Percentiles rank a stretch among this genome's conserved stretches.
These are phyloP conservation scores for Ethmia dodecea DNA, from an alignment of 2,888 invertebrate species.

Conservation along the genomic window DNA sequence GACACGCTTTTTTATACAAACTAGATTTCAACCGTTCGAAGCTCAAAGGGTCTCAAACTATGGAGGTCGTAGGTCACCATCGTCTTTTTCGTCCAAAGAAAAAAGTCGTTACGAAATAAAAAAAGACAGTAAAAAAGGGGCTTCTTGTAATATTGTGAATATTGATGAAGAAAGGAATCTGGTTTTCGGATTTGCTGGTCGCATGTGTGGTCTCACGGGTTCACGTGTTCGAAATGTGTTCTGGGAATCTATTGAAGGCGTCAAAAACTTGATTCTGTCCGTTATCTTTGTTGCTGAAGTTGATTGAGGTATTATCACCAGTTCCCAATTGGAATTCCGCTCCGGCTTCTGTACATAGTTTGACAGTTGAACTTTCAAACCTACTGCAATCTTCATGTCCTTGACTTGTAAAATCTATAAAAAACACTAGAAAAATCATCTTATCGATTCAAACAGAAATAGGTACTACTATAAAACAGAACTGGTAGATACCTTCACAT, in stretches of 20 bases:
- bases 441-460: too few species aligned
- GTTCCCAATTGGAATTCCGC: too few species aligned
- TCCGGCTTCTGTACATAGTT: too few species aligned
- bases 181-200: slow-evolving; percentile 59
- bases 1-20: slow-evolving; percentile 69
- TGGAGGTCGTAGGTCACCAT: slow-evolving; percentile 68
- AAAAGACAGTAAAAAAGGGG: slow-evolving; percentile 67
- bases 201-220: slow-evolving; percentile 70
- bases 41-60: slow-evolving; percentile 47
- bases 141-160: slow-evolving; percentile 75
- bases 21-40: slow-evolving; percentile 61
- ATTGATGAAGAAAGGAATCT: slow-evolving; percentile 76
- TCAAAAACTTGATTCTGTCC: slow-evolving; percentile 46
- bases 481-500: too few species aligned
- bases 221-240: slow-evolving; percentile 49
- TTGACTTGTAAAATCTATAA: too few species aligned
- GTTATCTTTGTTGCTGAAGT: too few species aligned
- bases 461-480: too few species aligned
- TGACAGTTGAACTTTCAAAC: too few species aligned
- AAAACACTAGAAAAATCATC: too few species aligned
- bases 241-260: slow-evolving; percentile 36
- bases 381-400: too few species aligned
- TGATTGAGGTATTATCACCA: too few species aligned
- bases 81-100: slow-evolving; percentile 64
- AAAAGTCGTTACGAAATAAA: slow-evolving; percentile 68